phyloP scores from a whole-genome alignment of 2,888 invertebrate genomes.

The Brachypalpus laphriformis region DNA sequence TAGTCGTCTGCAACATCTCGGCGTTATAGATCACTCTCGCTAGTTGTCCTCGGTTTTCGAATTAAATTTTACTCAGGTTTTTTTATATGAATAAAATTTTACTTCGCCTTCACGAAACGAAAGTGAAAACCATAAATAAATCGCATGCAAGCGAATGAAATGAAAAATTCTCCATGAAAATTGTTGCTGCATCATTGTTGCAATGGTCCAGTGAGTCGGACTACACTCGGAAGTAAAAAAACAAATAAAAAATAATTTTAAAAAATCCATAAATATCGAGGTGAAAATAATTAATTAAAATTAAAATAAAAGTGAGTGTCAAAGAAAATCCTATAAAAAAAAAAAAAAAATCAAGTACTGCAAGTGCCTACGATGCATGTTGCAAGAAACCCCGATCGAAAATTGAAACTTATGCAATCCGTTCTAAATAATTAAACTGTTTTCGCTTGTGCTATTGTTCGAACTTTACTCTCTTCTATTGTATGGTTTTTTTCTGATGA shows the following conservation, averaged over 20 bases:
- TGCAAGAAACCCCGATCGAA: slow-evolving; percentile 37
- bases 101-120: slow-evolving; percentile 17
- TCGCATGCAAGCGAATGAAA: slow-evolving; percentile 25
- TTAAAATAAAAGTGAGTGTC: slow-evolving; percentile 61
- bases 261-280: background rate
- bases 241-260: background rate
- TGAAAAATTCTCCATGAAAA: slow-evolving; percentile 10
- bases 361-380: slow-evolving; percentile 32
- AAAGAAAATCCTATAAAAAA: background rate
- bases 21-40: slow-evolving; percentile 18
- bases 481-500: slow-evolving; percentile 14
- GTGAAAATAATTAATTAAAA: slow-evolving; percentile 13
- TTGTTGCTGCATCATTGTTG: slow-evolving; percentile 70
- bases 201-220: slow-evolving; percentile 19
- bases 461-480: background rate
- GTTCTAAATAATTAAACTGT: slow-evolving; percentile 31
- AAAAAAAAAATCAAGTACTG: slow-evolving; percentile 2
- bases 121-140: slow-evolving; percentile 50
- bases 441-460: slow-evolving; percentile 65
- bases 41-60: background rate
- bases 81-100: background rate
- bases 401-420: slow-evolving; percentile 54
- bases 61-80: background rate
- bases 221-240: background rate
- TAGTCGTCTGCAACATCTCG: slow-evolving; percentile 49